Conservation (phyloP, 2,888 invertebrate genomes). For the Lysandra coridon region DNA sequence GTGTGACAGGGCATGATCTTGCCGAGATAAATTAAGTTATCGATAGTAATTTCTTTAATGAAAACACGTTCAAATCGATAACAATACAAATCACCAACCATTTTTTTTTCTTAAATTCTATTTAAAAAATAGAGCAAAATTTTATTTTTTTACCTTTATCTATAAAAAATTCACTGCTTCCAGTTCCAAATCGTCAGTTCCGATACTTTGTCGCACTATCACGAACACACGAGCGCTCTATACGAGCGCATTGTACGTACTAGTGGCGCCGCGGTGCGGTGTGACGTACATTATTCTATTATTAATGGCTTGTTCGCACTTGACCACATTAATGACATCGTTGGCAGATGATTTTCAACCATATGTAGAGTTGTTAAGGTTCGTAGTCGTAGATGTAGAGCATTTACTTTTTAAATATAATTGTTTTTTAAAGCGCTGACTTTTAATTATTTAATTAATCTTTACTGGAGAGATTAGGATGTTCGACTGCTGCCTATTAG, state of each 20-base stretch:
- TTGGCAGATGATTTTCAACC: not conserved
- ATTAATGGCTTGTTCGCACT: slow-evolving; percentile 17
- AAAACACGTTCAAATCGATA: slow-evolving; percentile 13
- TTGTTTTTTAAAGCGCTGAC: not conserved
- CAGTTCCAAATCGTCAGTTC: slow-evolving; percentile 8
- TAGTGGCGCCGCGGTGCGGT: slow-evolving; percentile 18
- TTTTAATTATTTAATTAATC: too few species aligned
- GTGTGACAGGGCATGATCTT: not conserved
- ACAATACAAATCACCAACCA: not conserved
- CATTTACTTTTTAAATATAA: not conserved
- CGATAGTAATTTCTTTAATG: not conserved
- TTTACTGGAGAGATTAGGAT: not conserved
- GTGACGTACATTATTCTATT: slow-evolving; percentile 1
- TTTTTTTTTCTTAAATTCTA: too few species aligned
- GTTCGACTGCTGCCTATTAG: not conserved
- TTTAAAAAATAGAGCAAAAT: not conserved
- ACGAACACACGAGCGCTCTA: slow-evolving; percentile 13
- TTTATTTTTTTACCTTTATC: slow-evolving; percentile 13
- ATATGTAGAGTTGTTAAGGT: not conserved
- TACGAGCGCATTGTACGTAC: slow-evolving; percentile 10
- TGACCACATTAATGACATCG: slow-evolving; percentile 1
- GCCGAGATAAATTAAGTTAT: slow-evolving; percentile 10
- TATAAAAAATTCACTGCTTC: slow-evolving; percentile 16
- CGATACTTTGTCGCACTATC: slow-evolving; percentile 21
- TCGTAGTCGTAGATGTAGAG: not conserved